These are phyloP conservation scores for Cyanoliseus patagonus DNA, from an alignment of 2,113 vertebrate species.

Conservation along the genomic window DNA sequence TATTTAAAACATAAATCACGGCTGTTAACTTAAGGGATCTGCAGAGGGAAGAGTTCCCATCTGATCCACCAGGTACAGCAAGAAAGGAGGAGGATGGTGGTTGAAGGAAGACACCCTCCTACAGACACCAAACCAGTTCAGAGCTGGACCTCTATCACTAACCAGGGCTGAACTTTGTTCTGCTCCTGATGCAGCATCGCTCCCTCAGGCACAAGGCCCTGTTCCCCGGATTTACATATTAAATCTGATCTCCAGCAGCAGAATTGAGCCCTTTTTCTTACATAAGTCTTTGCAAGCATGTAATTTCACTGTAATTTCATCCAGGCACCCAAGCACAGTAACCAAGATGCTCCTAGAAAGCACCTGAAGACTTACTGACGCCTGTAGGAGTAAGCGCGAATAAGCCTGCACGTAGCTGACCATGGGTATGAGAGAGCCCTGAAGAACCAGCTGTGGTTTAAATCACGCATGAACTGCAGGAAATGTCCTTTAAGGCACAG, in stretches of 20 bases:
- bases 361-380: neutral
- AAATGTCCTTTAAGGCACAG: neutral
- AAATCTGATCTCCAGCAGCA: neutral
- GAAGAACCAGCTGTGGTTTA: rapidly evolving
- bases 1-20: neutral
- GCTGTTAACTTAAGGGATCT: neutral
- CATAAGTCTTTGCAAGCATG: rapidly evolving
- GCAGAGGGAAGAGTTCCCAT: rapidly evolving
- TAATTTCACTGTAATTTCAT: neutral
- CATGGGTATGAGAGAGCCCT: rapidly evolving
- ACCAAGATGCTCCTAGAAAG: neutral
- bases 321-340: rapidly evolving
- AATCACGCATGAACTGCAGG: neutral
- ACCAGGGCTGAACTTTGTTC: neutral
- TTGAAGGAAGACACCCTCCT: neutral
- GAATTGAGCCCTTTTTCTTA: neutral
- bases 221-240: rapidly evolving
- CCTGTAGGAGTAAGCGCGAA: neutral
- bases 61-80: neutral
- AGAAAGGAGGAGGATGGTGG: neutral
- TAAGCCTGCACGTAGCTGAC: rapidly evolving
- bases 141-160: neutral
- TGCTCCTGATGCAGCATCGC: neutral
- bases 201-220: neutral
- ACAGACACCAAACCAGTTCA: neutral